These are phyloP conservation scores for Bemisia tabaci DNA, from an alignment of 1,140 invertebrate genomes.

Conservation along the genomic window DNA sequence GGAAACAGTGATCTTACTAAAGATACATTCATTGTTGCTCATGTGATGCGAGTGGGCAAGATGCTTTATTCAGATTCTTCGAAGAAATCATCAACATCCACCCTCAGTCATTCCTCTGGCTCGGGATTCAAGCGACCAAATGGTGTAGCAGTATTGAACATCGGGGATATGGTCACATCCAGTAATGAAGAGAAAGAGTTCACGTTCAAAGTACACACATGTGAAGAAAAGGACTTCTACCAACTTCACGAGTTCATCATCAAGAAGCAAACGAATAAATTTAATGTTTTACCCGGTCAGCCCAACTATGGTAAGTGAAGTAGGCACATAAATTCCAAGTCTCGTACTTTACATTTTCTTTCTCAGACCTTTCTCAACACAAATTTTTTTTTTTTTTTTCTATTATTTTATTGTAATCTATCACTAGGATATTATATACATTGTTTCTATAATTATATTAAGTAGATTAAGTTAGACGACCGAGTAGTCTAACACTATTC, in stretches of 20 bases:
- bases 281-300: conserved; percentile 57
- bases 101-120: conserved; percentile 31
- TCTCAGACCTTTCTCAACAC: conserved; percentile 22
- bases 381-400: too few species aligned
- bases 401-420: too few species aligned
- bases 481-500: too few species aligned
- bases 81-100: conserved; percentile 42
- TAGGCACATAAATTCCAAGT: conserved; percentile 2
- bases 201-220: conserved; percentile 62
- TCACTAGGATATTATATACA: too few species aligned
- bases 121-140: conserved; percentile 54
- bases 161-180: conserved; percentile 25
- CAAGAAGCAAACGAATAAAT: conserved; percentile 64
- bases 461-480: conserved; percentile 18
- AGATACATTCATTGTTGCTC: conserved; percentile 73
- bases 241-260: conserved; percentile 80
- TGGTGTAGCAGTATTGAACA: conserved; percentile 61
- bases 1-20: conserved; percentile 64
- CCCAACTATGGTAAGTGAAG: conserved; percentile 48
- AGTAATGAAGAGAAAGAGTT: conserved; percentile 47
- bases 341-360: too few species aligned
- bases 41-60: conserved; percentile 73
- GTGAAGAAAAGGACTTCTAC: conserved; percentile 82
- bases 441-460: not conserved
- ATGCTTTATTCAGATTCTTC: conserved; percentile 68